Evolutionary conservation across 2,113 vertebrate species (phyloP), one percentile per base, ranked within the genome.

Genomic region (Tupaia tana): DNA sequence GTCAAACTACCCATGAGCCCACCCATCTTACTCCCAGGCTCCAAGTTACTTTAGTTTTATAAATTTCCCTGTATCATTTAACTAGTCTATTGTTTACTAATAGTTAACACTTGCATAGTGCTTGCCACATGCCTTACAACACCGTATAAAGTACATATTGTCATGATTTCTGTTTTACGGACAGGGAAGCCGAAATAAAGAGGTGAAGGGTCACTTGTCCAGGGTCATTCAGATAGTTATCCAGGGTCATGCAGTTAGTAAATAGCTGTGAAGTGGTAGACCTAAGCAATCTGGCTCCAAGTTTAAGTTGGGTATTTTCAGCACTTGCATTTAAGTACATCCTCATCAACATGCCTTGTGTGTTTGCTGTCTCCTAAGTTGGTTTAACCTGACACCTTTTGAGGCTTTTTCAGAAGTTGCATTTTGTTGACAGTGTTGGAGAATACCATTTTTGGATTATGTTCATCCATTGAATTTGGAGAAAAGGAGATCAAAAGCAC

Each of bases 351-450:
- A 7, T 79, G 19, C 78, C 12, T 31, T 70, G 15, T 43, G 7
- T 79, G 16, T 84, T 71, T 95, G 66, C 24, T 82, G 93, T 91
- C 61, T 73, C 12, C 24, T 20, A 34, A 64, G 15, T 82, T 95
- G 61, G 12, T 15, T 86, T 93, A 91, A 64, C 7, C 25, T 83
- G 24, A 91, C 43, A 29, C 29, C 87, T 56, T 16, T 18, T 16
- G 79, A 61, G 66, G 77, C 75, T 69, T 91, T 81, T 64, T 54
- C 69, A 89, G 56, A 92, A 83, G 79, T 18, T 61, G 18, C 75
- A 24, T 75, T 96, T 89, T 93, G 43, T 93, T 93, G 70, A 69
- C 10, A 31, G 8, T 77, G 7, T 86, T 96, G 54, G 70, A 34
- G n/a, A 43, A 90, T 79, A 67, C 1, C 78, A 22, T 89, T 91